Evolutionary conservation across 2,797 vertebrate species (phyloP).

Genomic region (Eleutherodactylus coqui): DNA sequence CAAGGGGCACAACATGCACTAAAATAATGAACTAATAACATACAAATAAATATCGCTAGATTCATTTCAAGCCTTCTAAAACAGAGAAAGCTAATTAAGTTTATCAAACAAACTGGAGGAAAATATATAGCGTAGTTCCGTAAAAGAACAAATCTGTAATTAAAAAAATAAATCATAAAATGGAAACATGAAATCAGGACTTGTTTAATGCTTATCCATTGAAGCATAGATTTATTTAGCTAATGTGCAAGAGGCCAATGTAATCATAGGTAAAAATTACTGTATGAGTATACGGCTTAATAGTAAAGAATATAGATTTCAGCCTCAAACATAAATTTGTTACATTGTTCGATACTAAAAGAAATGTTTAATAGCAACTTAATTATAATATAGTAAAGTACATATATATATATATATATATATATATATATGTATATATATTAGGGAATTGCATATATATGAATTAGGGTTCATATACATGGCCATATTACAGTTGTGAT

Average conservation of each 20-base stretch:
- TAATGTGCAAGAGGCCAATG: not conserved
- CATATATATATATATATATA: too few species aligned
- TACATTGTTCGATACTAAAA: too few species aligned
- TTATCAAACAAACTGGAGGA: not conserved
- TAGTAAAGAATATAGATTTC: not conserved
- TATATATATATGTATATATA: too few species aligned
- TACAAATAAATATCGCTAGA: not conserved
- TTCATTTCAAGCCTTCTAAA: not conserved
- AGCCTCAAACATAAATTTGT: not conserved
- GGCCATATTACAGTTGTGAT: too few species aligned
- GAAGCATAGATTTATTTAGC: not conserved
- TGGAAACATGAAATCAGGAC: slow-evolving; percentile 5
- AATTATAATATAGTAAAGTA: too few species aligned
- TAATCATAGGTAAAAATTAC: not conserved
- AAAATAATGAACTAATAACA: not conserved
- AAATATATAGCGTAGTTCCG: not conserved
- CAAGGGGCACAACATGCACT: not conserved
- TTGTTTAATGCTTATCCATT: not conserved
- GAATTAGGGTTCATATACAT: too few species aligned
- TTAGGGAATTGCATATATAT: too few species aligned
- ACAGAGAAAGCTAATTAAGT: slow-evolving; percentile 16
- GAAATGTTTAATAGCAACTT: too few species aligned
- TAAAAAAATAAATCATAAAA: slow-evolving; percentile 17
- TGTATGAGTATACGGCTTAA: not conserved
- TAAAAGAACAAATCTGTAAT: slow-evolving; percentile 23